Evolutionary conservation across 2,888 invertebrate species (phyloP).

Genomic region (Chloroclystis v-ata): DNA sequence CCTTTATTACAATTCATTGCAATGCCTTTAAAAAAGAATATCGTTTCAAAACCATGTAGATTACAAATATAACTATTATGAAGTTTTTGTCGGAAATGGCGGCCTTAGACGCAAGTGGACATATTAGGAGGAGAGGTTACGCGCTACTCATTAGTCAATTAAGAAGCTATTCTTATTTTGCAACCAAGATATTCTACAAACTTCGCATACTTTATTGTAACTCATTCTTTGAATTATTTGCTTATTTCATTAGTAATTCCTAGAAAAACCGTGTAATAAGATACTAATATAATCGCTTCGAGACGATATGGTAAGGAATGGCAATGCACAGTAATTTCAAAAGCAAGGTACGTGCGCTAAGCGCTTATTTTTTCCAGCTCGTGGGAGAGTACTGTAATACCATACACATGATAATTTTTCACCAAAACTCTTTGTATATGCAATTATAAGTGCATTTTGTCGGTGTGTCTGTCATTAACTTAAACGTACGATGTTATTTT

Average conservation of each 20-base stretch:
- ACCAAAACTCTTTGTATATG: slow-evolving; percentile 74
- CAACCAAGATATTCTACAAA: slow-evolving; percentile 12
- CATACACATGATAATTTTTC: slow-evolving; percentile 69
- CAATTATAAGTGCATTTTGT: slow-evolving; percentile 77
- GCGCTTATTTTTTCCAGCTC: slow-evolving; percentile 33
- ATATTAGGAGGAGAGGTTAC: slow-evolving; percentile 13
- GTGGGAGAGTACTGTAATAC: slow-evolving; percentile 56
- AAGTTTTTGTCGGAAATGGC: slow-evolving; percentile 3
- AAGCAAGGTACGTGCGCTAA: slow-evolving; percentile 7
- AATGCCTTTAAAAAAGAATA: too few relatives aligned
- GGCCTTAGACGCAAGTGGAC: background rate
- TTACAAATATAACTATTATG: slow-evolving; percentile 11
- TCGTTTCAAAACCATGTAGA: background rate
- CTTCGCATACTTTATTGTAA: slow-evolving; percentile 5
- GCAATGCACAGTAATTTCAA: slow-evolving; percentile 2
- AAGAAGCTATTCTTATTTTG: slow-evolving; percentile 14
- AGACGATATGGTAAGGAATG: slow-evolving; percentile 4
- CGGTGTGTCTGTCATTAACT: slow-evolving; percentile 77
- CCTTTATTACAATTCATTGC: too few relatives aligned
- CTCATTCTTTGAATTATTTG: slow-evolving; percentile 4
- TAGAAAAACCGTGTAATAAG: slow-evolving; percentile 1
- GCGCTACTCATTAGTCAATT: slow-evolving; percentile 14
- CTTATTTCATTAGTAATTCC: slow-evolving; percentile 1
- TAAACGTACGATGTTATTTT: slow-evolving; percentile 78
- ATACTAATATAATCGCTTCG: slow-evolving; percentile 1